phyloP scores from a whole-genome alignment of 2,113 vertebrate genomes.

The Nematolebias whitei region DNA sequence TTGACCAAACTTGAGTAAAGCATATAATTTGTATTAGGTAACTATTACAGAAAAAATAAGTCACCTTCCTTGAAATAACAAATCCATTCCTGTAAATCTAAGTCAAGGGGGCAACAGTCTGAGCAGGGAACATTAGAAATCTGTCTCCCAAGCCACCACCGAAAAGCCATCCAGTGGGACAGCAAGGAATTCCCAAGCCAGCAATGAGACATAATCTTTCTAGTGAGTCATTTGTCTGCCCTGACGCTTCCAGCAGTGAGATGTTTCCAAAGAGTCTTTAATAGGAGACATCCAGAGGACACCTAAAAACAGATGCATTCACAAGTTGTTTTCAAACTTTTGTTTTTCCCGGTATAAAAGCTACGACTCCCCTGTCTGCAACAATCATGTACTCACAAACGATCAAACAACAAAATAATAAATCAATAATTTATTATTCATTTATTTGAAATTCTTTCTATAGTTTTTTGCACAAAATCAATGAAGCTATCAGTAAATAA shows the following conservation, averaged over 20 bases:
- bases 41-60: not conserved
- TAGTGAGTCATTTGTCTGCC: not conserved
- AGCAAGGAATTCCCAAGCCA: not conserved
- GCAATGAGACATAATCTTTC: not conserved
- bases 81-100: not conserved
- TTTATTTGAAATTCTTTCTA: too few species aligned
- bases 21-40: not conserved
- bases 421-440: slow-evolving; percentile 20
- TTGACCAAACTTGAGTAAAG: not conserved
- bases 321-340: not conserved
- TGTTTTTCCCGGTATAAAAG: not conserved
- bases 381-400: not conserved
- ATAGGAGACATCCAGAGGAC: not conserved
- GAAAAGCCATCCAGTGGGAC: not conserved
- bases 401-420: not conserved
- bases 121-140: slow-evolving; percentile 1
- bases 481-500: too few species aligned
- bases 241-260: not conserved
- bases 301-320: not conserved
- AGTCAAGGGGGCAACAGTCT: not conserved
- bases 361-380: not conserved
- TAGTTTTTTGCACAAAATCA: too few species aligned
- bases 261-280: not conserved
- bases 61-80: not conserved
- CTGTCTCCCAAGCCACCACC: not conserved